phyloP scores from a whole-genome alignment of 2,797 vertebrate species.

The Synanceia verrucosa region DNA sequence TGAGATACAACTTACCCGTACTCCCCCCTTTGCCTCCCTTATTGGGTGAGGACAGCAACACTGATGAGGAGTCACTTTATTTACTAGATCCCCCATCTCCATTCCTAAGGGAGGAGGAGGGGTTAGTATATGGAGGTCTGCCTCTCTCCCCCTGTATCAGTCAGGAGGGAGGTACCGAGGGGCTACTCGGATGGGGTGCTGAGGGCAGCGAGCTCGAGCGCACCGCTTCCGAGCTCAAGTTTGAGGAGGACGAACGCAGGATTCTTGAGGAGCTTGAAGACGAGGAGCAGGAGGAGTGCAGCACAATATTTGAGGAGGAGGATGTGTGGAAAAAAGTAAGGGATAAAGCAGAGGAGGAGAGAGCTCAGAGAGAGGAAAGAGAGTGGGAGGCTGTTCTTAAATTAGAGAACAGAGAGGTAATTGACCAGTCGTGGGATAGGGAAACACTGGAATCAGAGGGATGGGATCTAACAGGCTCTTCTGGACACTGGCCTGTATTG shows the following conservation, averaged over 20 bases:
- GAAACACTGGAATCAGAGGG: conserved; percentile 76
- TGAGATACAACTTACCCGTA: conserved; percentile 79
- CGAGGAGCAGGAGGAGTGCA: conserved; percentile 56
- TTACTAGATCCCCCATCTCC: conserved; percentile 84
- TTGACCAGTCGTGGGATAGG: conserved; percentile 70
- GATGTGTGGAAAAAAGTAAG: conserved; percentile 72
- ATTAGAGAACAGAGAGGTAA: conserved; percentile 82
- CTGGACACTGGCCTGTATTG: conserved; percentile 80
- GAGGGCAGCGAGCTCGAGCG: conserved; percentile 83
- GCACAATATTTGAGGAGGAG: conserved; percentile 74
- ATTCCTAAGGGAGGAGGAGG: conserved; percentile 80
- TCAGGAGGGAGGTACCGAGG: conserved; percentile 89
- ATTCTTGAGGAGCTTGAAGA: conserved; percentile 69
- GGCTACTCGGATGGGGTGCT: conserved; percentile 77
- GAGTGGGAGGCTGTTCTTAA: conserved; percentile 87
- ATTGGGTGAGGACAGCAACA: conserved; percentile 77
- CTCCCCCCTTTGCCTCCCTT: conserved; percentile 82
- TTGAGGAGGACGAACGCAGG: conserved; percentile 89
- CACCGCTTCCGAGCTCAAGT: conserved; percentile 93
- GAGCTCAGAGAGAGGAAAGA: conserved; percentile 78
- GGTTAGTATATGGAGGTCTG: conserved; percentile 75
- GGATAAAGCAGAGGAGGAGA: conserved; percentile 76
- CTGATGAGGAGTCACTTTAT: conserved; percentile 84
- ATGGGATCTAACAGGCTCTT: conserved; percentile 77
- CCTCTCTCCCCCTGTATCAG: conserved; percentile 94